Evolutionary conservation across 2,888 invertebrate species (phyloP).

Genomic region (Trachelus iudaicus): DNA sequence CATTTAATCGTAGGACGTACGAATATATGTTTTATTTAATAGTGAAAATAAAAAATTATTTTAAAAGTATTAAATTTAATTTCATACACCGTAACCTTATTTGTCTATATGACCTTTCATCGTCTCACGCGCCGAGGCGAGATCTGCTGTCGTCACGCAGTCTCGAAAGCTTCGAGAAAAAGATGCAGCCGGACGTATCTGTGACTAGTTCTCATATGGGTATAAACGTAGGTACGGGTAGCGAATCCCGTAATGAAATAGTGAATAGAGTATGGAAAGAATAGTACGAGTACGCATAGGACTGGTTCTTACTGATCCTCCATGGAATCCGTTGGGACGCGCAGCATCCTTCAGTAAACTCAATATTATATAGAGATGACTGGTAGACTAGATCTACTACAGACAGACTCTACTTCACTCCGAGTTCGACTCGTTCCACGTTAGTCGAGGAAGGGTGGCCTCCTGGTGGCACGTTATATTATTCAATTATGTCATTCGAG

Average conservation of each 20-base stretch:
- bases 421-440: background rate
- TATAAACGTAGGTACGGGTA: background rate
- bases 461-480: slow-evolving; percentile 53
- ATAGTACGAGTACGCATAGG: background rate
- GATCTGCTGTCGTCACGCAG: background rate
- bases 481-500: slow-evolving; percentile 64
- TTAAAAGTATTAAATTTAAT: background rate
- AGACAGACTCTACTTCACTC: background rate
- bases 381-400: background rate
- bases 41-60: background rate
- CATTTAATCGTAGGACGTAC: background rate
- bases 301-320: background rate
- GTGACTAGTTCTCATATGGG: background rate
- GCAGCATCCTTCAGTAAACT: background rate
- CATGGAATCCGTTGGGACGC: background rate
- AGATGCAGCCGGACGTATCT: background rate
- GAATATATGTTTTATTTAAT: background rate
- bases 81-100: background rate
- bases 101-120: background rate
- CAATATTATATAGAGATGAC: background rate
- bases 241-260: background rate
- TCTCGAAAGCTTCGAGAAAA: background rate
- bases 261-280: background rate
- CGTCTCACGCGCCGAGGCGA: background rate
- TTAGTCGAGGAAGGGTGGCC: slow-evolving; percentile 38